Evolutionary conservation across 2,888 invertebrate genomes (phyloP).

Genomic region (Trissolcus brochymenae): DNA sequence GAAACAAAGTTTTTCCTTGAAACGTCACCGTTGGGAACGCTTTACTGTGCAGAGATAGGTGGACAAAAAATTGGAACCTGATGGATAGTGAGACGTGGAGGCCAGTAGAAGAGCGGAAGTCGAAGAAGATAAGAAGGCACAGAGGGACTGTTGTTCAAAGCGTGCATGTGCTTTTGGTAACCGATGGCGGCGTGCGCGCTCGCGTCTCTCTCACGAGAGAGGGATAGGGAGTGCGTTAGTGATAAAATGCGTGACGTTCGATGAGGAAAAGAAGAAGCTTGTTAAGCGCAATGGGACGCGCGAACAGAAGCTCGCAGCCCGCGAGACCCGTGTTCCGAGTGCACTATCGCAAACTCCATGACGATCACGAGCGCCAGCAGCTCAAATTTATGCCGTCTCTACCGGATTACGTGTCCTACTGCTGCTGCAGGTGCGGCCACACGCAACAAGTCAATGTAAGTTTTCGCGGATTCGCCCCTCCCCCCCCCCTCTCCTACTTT

Average conservation of each 20-base stretch:
- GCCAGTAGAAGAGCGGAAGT: constrained; percentile 4
- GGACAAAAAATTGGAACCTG: not conserved
- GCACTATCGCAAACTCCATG: constrained; percentile 80
- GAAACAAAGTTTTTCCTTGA: too few relatives aligned
- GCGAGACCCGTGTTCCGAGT: constrained; percentile 78
- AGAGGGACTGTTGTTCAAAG: constrained; percentile 30
- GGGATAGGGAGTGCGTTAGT: constrained; percentile 34
- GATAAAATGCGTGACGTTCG: constrained; percentile 43
- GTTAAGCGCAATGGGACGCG: constrained; percentile 78
- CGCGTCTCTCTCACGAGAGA: constrained; percentile 39
- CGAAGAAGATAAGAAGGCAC: not conserved
- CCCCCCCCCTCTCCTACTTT: constrained; percentile 11
- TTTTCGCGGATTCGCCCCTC: constrained; percentile 24
- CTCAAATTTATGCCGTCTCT: constrained; percentile 78
- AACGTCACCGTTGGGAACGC: too few relatives aligned
- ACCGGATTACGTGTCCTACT: constrained; percentile 80
- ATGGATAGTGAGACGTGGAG: constrained; percentile 15
- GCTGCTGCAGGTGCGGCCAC: constrained; percentile 81
- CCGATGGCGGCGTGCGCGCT: constrained; percentile 48
- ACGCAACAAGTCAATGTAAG: constrained; percentile 80
- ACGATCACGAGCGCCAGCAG: constrained; percentile 77
- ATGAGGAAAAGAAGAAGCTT: constrained; percentile 74
- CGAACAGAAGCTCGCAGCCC: constrained; percentile 75
- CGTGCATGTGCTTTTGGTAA: constrained; percentile 30
- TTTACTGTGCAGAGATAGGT: too few relatives aligned